These are phyloP conservation scores for Drosophila carrolli DNA, from an alignment of 1,140 invertebrate species.

Conservation along the genomic window DNA sequence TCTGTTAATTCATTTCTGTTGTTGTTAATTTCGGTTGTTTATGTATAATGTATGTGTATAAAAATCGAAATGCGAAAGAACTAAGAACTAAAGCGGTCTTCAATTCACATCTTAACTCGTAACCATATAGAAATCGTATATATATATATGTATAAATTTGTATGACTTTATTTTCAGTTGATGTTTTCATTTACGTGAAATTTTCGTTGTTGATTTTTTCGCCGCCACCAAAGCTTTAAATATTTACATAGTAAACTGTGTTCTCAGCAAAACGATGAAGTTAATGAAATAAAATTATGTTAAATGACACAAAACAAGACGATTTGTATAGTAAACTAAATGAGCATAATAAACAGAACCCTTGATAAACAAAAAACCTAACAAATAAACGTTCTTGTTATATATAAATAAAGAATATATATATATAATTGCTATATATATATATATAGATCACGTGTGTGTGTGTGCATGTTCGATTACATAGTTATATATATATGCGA, in stretches of 20 bases:
- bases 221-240: constrained; percentile 82
- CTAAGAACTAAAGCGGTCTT: constrained; percentile 66
- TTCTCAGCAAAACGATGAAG: constrained; percentile 68
- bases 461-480: constrained; percentile 73
- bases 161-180: constrained; percentile 15
- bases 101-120: constrained; percentile 53
- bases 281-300: constrained; percentile 54
- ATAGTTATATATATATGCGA: constrained; percentile 49
- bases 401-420: constrained; percentile 59
- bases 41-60: constrained; percentile 73
- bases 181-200: constrained; percentile 13
- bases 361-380: constrained; percentile 29
- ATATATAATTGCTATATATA: constrained; percentile 15
- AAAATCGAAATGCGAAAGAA: constrained; percentile 47
- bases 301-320: constrained; percentile 46
- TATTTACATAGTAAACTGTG: constrained; percentile 79
- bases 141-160: constrained; percentile 23
- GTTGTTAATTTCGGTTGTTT: constrained; percentile 69
- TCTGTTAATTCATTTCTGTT: constrained; percentile 68
- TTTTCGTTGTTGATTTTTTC: constrained; percentile 50
- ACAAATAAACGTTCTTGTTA: constrained; percentile 40
- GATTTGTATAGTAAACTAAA: constrained; percentile 79
- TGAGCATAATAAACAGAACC: constrained; percentile 38
- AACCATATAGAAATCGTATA: constrained; percentile 29
- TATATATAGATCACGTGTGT: constrained; percentile 68